Conservation (phyloP, 2,888 invertebrate genomes). For the Scrobipalpa costella region DNA sequence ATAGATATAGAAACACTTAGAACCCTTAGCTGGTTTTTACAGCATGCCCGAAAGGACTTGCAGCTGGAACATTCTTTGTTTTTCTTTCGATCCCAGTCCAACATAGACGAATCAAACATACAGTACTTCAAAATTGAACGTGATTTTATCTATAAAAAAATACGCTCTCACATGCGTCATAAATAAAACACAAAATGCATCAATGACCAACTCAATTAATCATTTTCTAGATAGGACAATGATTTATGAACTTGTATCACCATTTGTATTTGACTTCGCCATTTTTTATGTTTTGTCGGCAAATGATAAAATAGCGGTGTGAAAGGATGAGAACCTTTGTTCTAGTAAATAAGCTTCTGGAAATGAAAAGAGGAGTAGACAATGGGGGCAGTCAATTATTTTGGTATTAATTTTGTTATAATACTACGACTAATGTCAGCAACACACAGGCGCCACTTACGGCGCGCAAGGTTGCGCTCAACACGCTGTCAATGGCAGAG, state of each 20-base stretch:
- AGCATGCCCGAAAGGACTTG: no score
- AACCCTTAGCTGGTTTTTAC: no score
- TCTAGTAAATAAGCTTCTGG: background rate
- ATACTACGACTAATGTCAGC: background rate
- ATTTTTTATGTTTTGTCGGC: background rate
- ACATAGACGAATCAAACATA: no score
- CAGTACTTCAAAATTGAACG: no score
- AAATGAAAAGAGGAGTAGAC: background rate
- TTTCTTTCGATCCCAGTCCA: no score
- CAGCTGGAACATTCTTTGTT: no score
- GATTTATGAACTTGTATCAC: constrained; percentile 14
- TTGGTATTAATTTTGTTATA: background rate
- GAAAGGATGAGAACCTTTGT: constrained; percentile 2
- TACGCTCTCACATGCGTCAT: no score
- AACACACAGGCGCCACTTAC: background rate
- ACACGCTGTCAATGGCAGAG: no score
- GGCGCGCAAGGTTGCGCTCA: no score
- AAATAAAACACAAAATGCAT: no score
- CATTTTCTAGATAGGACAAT: constrained; percentile 1
- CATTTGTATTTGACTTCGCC: constrained; percentile 5
- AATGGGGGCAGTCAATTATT: background rate
- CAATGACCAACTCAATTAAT: background rate
- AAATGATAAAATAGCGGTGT: background rate
- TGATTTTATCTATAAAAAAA: no score
- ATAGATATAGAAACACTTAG: no score